These are phyloP conservation scores for Hydrophis major DNA, from an alignment of 2,797 vertebrate species.

Conservation along the genomic window DNA sequence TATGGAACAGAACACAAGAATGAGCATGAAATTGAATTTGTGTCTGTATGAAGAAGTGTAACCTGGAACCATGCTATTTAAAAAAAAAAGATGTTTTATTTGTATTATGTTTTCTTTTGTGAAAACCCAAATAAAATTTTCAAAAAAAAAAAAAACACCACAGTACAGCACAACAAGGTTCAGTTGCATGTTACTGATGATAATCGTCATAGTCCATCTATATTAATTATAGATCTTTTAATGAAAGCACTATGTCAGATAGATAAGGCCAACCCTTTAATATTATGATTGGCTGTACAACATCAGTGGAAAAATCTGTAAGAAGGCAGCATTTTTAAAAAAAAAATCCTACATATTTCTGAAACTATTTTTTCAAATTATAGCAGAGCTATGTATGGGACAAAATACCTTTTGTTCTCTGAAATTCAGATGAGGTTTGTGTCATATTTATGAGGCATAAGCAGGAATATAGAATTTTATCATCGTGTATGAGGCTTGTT, in stretches of 20 bases:
- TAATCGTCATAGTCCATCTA: background rate
- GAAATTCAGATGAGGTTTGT: background rate
- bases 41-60: too few species aligned
- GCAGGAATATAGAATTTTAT: background rate
- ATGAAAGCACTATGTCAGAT: conserved; percentile 16
- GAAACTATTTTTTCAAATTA: background rate
- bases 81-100: too few species aligned
- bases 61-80: too few species aligned
- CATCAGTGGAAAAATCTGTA: conserved; percentile 2
- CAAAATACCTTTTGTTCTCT: background rate
- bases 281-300: background rate
- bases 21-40: too few species aligned
- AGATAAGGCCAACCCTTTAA: conserved; percentile 3
- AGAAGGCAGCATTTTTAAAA: background rate
- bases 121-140: too few species aligned
- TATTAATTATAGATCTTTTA: conserved; percentile 28
- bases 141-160: too few species aligned
- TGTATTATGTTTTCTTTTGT: too few species aligned
- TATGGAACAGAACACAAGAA: too few species aligned
- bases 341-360: background rate
- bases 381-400: background rate
- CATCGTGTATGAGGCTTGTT: background rate
- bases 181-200: background rate
- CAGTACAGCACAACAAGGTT: background rate
- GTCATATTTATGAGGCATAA: background rate